phyloP scores from a whole-genome alignment of 2,113 vertebrate species.

The Gallinago undulata region DNA sequence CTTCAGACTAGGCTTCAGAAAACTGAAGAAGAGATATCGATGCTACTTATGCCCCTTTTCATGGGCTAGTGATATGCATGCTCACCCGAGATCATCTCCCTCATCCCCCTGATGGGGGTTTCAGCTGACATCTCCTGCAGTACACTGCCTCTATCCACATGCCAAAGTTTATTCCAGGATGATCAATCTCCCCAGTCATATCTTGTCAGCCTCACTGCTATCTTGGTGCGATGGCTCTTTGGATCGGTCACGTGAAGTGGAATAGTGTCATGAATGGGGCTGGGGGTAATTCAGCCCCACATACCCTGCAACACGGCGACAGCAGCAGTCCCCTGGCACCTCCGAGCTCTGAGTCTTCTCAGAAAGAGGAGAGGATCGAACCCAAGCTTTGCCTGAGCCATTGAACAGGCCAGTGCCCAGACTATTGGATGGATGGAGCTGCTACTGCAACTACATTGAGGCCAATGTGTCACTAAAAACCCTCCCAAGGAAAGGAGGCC shows the following conservation, averaged over 20 bases:
- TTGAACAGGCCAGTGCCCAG: neutral
- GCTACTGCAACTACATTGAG: fast-evolving
- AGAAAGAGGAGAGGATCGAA: neutral
- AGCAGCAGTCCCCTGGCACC: neutral
- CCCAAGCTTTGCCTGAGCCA: neutral
- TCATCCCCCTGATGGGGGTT: fast-evolving
- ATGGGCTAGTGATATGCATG: neutral
- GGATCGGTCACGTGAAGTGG: fast-evolving
- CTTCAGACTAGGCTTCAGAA: neutral
- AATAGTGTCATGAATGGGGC: neutral
- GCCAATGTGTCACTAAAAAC: neutral
- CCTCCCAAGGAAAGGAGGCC: neutral
- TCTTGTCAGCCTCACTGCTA: neutral
- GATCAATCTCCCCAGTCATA: neutral
- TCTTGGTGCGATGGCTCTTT: fast-evolving
- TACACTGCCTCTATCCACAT: neutral
- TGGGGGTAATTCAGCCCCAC: neutral
- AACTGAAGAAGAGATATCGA: fast-evolving
- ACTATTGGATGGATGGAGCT: neutral
- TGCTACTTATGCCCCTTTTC: neutral
- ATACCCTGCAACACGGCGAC: fast-evolving
- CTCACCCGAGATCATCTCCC: neutral
- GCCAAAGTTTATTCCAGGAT: neutral
- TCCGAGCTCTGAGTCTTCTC: neutral
- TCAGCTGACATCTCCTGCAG: neutral